Base-by-base conservation (phyloP, 2,888 invertebrate genomes). In the Trachelus tabidus region DNA sequence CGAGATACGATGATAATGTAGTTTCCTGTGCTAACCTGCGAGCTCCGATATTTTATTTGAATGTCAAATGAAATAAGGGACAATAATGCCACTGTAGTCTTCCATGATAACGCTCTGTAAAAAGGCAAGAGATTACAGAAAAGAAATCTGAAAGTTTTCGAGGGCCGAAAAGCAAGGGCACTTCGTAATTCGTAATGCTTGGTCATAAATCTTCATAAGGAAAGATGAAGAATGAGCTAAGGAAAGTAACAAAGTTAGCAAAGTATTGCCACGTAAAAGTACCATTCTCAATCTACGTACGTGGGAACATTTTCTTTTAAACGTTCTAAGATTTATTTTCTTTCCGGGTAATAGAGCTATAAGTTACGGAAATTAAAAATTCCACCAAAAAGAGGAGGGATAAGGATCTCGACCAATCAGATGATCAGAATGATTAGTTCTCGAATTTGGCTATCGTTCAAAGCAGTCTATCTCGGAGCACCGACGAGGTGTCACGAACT, bases 231-330 rank as follows among this genome's bases (percentile, higher is more conserved):
- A 71, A 71, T 15, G 71, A 31, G 31, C 71, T 31, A 31, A 71
- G 31, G 71, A 71, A 71, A 71, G 23, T 71, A 71, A 71, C 31
- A 71, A 71, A 33, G 71, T 71, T 71, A 71, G n/a, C 2, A 31
- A 31, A 71, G 15, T 71, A 71, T 34, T 34, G 71, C 71, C 23
- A 56, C 56, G 56, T 2, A 23, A 56, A 23, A 56, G 23, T 56
- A 56, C 23, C 56, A 56, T 23, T 56, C 56, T 56, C 23, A 23
- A 56, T 56, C 56, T 56, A 56, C 56, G 23, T 56, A 23, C 56
- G 56, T 56, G 23, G 23, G 23, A 56, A 56, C 9, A 56, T 56
- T 56, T 56, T 56, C 15, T 56, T 56, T 56, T 56, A 56, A 23
- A 56, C 23, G 56, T 56, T 23, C 23, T 23, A 56, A 9, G 9